These are phyloP conservation scores for Pedionomus torquatus DNA, from an alignment of 2,113 vertebrate species.

Conservation along the genomic window DNA sequence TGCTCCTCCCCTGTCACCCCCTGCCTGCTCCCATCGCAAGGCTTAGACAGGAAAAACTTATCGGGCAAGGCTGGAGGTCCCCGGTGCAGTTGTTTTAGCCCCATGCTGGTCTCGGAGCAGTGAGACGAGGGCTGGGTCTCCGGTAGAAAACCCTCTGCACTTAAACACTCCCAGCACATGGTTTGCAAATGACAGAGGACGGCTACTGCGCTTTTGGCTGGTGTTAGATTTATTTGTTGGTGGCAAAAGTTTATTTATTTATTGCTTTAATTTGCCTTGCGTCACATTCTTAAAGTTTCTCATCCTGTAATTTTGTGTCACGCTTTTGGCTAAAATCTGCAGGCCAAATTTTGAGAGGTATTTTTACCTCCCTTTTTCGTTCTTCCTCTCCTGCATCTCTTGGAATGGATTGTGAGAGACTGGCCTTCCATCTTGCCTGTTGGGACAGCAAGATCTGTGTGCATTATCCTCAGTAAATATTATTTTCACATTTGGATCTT, in stretches of 20 bases:
- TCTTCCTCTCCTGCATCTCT: not conserved
- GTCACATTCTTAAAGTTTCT: not conserved
- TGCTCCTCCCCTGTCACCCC: not conserved
- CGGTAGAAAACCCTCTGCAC: not conserved
- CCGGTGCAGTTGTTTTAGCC: not conserved
- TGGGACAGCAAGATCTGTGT: slow-evolving; percentile 6
- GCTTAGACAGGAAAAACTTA: not conserved
- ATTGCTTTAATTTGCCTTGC: not conserved
- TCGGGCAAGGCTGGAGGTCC: not conserved
- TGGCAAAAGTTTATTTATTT: not conserved
- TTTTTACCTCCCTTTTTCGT: not conserved
- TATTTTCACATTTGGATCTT: slow-evolving; percentile 30
- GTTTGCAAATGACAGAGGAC: not conserved
- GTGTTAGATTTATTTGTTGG: not conserved
- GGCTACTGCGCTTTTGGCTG: accelerated
- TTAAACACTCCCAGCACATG: accelerated
- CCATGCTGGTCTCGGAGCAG: not conserved
- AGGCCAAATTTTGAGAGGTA: not conserved
- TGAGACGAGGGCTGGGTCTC: not conserved
- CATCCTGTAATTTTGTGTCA: not conserved
- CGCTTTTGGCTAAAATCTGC: not conserved
- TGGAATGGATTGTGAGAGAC: not conserved
- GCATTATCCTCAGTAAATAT: slow-evolving; percentile 36
- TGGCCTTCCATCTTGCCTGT: slow-evolving; percentile 26
- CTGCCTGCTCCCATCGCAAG: not conserved